Base-by-base conservation (phyloP, 1,140 invertebrate genomes). In the Hormaphis cornu region DNA sequence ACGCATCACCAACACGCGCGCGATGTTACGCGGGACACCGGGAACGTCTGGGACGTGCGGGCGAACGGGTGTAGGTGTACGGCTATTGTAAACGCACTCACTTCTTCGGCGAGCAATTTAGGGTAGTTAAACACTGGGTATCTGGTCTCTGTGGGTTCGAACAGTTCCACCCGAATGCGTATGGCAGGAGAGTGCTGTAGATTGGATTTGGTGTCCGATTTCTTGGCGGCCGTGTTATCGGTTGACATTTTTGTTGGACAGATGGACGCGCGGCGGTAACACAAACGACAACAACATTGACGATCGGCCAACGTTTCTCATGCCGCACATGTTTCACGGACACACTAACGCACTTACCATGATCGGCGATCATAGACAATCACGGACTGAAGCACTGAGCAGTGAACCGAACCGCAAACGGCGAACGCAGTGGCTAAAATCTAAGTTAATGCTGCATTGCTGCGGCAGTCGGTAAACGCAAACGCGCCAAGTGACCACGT, bases 71-170 rank as follows among this genome's bases (percentile, higher is more conserved):
- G n/a, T n/a, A n/a, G n/a, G n/a, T n/a, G n/a, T n/a, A n/a, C n/a
- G n/a, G n/a, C n/a, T n/a, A n/a, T n/a, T n/a, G n/a, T n/a, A n/a
- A n/a, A n/a, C n/a, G 20, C 10, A 37, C 56, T 71, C 66, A 71
- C 70, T 40, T 71, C 70, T 63, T 71, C 58, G n/a, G 28, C 2
- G n/a, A 71, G 20, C 7, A 71, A 50, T 42, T 59, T 63, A 18
- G 42, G 58, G 44, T 71, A 71, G 33, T 71, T 71, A 26, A 71
- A 71, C 35, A 71, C 70, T 12, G 70, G 50, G 40, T 61, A 71
- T 63, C 35, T 63, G n/a, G 48, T 42, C 42, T 71, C 70, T 16
- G 58, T 61, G 26, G 70, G 70, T 53, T 71, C 70, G 12, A 50
- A 50, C 28, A 71, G 28, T 24, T 59, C 44, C 14, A 37, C 50